Percentiles rank a stretch among this genome's conserved stretches.
Conservation (phyloP, 2,888 invertebrate genomes). For the Trimorus sp. region DNA sequence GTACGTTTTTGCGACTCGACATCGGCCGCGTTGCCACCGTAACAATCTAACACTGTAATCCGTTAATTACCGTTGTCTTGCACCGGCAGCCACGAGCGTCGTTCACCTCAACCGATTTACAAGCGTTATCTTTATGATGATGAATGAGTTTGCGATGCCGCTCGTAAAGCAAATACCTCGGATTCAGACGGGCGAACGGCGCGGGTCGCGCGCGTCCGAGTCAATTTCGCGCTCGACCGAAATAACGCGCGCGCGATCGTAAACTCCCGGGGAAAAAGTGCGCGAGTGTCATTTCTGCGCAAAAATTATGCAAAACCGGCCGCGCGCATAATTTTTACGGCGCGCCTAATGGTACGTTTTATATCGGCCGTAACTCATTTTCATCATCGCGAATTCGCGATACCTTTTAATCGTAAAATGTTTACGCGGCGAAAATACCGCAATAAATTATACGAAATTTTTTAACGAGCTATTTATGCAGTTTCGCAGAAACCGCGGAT, state of each 20-base stretch:
- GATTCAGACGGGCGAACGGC: not conserved
- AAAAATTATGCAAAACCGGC: conserved; percentile 8
- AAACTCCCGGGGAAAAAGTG: not conserved
- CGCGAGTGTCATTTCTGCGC: conserved; percentile 19
- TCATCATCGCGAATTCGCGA: conserved; percentile 35
- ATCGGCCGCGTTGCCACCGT: too few relatives aligned
- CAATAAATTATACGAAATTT: conserved; percentile 59
- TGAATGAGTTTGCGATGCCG: conserved; percentile 29
- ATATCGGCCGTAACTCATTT: conserved; percentile 44
- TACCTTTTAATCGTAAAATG: conserved; percentile 54
- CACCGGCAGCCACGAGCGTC: not conserved
- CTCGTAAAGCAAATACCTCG: conserved; percentile 25
- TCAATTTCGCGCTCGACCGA: not conserved
- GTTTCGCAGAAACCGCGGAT: conserved; percentile 57
- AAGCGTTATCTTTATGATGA: conserved; percentile 44
- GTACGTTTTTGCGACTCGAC: too few relatives aligned
- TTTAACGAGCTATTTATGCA: conserved; percentile 58
- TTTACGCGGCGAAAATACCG: conserved; percentile 47
- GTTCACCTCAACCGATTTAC: conserved; percentile 24
- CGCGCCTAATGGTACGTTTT: conserved; percentile 44
- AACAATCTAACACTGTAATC: too few relatives aligned
- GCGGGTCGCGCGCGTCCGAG: too few relatives aligned
- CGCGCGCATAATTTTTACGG: conserved; percentile 21
- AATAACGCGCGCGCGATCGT: not conserved
- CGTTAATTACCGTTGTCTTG: conserved; percentile 1